Base-by-base conservation (phyloP, 2,797 vertebrate genomes). In the Ctenosaura bakeri region DNA sequence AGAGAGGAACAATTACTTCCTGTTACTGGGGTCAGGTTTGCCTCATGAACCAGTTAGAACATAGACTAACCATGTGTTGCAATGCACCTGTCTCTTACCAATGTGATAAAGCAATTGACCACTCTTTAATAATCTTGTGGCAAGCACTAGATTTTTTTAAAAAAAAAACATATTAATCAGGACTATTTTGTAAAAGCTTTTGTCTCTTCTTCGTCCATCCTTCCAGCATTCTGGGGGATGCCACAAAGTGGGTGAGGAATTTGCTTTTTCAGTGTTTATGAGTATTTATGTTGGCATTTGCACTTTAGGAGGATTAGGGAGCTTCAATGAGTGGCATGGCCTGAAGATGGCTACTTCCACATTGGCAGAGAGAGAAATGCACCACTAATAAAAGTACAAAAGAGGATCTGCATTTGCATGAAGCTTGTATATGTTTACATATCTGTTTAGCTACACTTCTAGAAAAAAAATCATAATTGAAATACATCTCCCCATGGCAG, bases 221-320 rank as follows among this genome's bases (percentile, higher is more conserved):
- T 80, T 29, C 46, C 4, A 16, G 46, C 50, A 13, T 16, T 52
- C 46, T 52, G 46, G 78, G 50, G 6, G 12, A 78, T 26, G 42
- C 38, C 38, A 42, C 22, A 62, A 18, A 13, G 52, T 52, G n/a
- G n/a, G 7, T 56, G 54, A 56, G 12, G 32, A 56, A n/a, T n/a
- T 54, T 35, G 54, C 12, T 69, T 7, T 82, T 82, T 46, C 24
- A 14, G 38, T 66, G 20, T 85, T 56, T 64, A 2, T 79, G 80
- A 35, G 13, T 38, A 4, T 50, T 16, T 93, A 84, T 92, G 24
- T 13, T 90, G 20, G 2, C 84, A 22, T 89, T 90, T 88, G 32
- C 73, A 29, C 9, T 86, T 71, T 56, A 69, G 83, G 88, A 85
- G 0, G 29, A 76, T 46, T n/a, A 3, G 10, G 24, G 73, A 90